Evolutionary conservation across 1,140 invertebrate species (phyloP), one percentile per base, ranked within the genome.

Genomic region (Drosophila pseudoobscura): DNA sequence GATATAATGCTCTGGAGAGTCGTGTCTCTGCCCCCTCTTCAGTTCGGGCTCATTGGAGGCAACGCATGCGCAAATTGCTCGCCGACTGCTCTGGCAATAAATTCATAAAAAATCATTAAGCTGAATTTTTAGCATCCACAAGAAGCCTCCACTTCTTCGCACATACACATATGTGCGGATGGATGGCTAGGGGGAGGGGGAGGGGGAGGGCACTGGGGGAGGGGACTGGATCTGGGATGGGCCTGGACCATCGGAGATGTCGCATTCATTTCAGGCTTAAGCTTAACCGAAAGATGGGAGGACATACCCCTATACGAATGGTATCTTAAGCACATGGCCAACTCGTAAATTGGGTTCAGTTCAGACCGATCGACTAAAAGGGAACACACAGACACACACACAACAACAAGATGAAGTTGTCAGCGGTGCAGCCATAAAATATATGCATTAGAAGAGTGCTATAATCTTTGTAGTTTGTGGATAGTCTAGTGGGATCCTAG

Each of bases 91-190:
- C 68, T 52, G 74, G 82, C 82, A 85, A 87, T 85, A 85, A 85
- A 87, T 85, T 87, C 82, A 87, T 85, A 85, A 85, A 82, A 84
- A 85, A 87, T 85, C 82, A 85, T 85, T 82, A 85, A 82, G 82
- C 78, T 62, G 68, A 80, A 78, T 78, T 85, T 39, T 77, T 62
- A 61, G 75, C 68, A 79, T 71, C 46, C 62, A 65, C 74, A 50
- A 74, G 61, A 75, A 58, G 61, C 69, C 49, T 77, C 54, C 50
- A 68, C 69, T 58, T 69, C 62, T 75, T 62, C 35, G 47, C 71
- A 64, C 78, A 80, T 65, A 47, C 59, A 47, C 59, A 70, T 3
- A 11, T 3, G 3, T 3, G 59, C 35, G 47, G 58, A 61, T 60
- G 75, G 61, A 47, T 61, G 57, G 45, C 51, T 50, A 35, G 54